phyloP scores from a whole-genome alignment of 2,113 vertebrate species.

The Periophthalmus modestus region DNA sequence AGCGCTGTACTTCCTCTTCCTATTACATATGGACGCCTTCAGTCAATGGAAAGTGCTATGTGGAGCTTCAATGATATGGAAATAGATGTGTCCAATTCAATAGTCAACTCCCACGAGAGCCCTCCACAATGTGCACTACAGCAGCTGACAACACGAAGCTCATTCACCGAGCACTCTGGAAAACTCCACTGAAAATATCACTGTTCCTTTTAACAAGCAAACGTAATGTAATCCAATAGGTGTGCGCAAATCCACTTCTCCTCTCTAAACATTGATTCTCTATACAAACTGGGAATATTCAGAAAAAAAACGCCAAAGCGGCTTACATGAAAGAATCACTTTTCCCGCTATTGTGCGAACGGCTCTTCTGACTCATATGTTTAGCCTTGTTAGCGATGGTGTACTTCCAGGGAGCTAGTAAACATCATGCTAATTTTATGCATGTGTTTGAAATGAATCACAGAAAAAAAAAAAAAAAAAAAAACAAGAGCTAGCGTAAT shows the following conservation, averaged over 20 bases:
- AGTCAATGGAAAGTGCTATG: neutral
- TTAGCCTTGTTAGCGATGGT: slow-evolving; percentile 45
- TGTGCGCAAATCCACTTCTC: slow-evolving; percentile 41
- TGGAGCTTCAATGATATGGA: slow-evolving; percentile 9
- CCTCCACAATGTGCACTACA: slow-evolving; percentile 27
- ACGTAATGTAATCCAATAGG: slow-evolving; percentile 55
- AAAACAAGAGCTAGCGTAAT: neutral
- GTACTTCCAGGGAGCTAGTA: slow-evolving; percentile 52
- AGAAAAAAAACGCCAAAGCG: slow-evolving; percentile 45
- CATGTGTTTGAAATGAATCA: neutral
- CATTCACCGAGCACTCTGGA: slow-evolving; percentile 38
- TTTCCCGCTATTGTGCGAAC: slow-evolving; percentile 47
- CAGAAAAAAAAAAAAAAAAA: neutral
- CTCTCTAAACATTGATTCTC: slow-evolving; percentile 47
- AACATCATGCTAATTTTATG: slow-evolving; percentile 54
- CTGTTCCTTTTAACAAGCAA: slow-evolving; percentile 47
- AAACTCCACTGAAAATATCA: slow-evolving; percentile 27
- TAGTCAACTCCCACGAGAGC: slow-evolving; percentile 29
- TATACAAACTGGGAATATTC: slow-evolving; percentile 58
- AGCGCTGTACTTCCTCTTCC: neutral
- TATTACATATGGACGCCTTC: slow-evolving; percentile 8
- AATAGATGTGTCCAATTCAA: slow-evolving; percentile 34
- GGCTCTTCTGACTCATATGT: slow-evolving; percentile 54
- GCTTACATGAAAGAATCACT: slow-evolving; percentile 63
- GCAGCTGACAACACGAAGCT: slow-evolving; percentile 40